phyloP scores from a whole-genome alignment of 2,797 vertebrate species.

The Melanotaenia parkinsoni region DNA sequence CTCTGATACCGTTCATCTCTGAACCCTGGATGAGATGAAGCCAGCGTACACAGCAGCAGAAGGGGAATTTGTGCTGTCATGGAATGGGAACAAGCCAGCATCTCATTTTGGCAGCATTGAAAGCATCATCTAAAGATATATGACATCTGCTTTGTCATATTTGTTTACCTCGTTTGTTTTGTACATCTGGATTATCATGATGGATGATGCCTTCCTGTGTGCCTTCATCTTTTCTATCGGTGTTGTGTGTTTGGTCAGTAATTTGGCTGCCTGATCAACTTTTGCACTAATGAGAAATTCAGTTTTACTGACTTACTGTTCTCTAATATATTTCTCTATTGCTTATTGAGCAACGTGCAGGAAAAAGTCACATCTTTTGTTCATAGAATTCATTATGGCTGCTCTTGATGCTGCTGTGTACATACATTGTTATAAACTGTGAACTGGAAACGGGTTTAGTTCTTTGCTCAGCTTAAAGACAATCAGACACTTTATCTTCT shows the following conservation, averaged over 20 bases:
- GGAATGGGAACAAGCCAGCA: conserved; percentile 9
- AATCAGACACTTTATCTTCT: conserved; percentile 37
- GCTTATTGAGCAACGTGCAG: neutral
- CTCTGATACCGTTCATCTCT: conserved; percentile 64
- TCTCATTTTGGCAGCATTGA: conserved; percentile 30
- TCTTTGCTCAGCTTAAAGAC: conserved; percentile 20
- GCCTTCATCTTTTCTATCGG: conserved; percentile 33
- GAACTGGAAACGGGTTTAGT: conserved; percentile 47
- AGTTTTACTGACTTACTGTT: conserved; percentile 13
- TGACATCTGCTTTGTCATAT: conserved; percentile 14
- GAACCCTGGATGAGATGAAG: conserved; percentile 2
- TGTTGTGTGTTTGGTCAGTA: conserved; percentile 37
- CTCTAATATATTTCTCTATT: neutral
- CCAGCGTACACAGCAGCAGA: conserved; percentile 18
- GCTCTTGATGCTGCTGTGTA: conserved; percentile 43
- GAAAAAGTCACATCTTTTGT: conserved; percentile 10
- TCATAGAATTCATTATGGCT: conserved; percentile 19
- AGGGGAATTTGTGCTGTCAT: conserved; percentile 15
- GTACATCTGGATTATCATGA: conserved; percentile 26
- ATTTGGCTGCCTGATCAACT: conserved; percentile 15
- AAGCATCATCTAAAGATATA: conserved; percentile 24
- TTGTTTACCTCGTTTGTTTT: conserved; percentile 51
- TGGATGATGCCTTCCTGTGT: conserved; percentile 28
- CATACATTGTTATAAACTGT: conserved; percentile 35
- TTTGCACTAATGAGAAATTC: conserved; percentile 32